These are phyloP conservation scores for Eristalinus sepulchralis DNA, from an alignment of 2,888 invertebrate genomes.

Conservation along the genomic window DNA sequence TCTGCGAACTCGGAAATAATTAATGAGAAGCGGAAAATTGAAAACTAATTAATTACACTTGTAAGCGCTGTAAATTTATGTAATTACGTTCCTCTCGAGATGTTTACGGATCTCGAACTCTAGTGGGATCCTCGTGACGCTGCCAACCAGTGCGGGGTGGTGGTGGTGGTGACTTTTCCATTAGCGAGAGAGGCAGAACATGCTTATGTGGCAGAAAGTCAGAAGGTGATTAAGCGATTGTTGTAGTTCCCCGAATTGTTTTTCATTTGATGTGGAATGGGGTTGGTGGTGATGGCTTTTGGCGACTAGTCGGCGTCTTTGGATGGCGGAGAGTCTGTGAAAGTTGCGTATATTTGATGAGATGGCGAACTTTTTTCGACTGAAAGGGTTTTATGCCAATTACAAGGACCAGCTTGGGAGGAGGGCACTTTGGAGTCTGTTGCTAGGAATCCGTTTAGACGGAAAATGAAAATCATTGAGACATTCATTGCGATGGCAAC, in stretches of 20 bases:
- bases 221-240: constrained; percentile 1
- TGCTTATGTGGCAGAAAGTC: neutral
- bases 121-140: neutral
- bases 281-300: neutral
- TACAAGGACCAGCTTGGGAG: neutral
- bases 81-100: constrained; percentile 32
- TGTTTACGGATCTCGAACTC: neutral
- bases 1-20: constrained; percentile 49
- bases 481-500: too few species aligned
- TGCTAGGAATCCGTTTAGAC: too few species aligned
- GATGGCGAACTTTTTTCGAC: neutral
- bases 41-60: constrained; percentile 79
- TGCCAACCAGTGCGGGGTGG: neutral
- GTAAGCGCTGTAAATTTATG: constrained; percentile 63
- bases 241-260: neutral
- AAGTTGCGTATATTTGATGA: neutral
- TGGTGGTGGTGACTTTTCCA: neutral
- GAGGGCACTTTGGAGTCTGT: too few species aligned
- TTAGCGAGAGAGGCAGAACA: neutral
- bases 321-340: neutral
- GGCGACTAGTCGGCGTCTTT: neutral
- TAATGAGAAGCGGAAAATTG: constrained; percentile 73
- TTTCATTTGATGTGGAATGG: neutral
- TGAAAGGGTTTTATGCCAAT: neutral
- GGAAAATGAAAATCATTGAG: too few species aligned